Percentiles rank a stretch among this genome's conserved stretches.
These are phyloP conservation scores for Pseudobourletiella spinata DNA, from an alignment of 1,140 invertebrate genomes.

Conservation along the genomic window DNA sequence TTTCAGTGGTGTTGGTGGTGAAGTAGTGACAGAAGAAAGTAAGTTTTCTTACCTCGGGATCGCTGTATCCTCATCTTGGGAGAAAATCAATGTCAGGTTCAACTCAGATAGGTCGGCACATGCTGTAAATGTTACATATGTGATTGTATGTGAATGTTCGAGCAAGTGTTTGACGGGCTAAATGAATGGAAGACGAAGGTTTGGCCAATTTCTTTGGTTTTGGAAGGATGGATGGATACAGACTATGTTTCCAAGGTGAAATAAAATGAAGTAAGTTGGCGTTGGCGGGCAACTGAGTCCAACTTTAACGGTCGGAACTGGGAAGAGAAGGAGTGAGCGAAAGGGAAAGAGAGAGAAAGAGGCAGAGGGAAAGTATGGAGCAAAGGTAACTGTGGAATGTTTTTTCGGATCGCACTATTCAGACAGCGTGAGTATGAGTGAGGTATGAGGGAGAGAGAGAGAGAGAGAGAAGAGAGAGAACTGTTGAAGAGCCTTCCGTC, in stretches of 20 bases:
- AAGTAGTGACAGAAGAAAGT: background rate
- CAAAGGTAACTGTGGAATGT: no score
- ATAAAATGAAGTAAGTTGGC: no score
- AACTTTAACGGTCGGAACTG: background rate
- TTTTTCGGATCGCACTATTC: no score
- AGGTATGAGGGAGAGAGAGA: no score
- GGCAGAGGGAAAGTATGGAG: no score
- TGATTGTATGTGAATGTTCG: no score
- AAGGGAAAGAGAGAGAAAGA: background rate
- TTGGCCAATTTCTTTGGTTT: background rate
- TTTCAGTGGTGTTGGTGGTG: background rate
- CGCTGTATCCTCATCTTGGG: slow-evolving; percentile 11
- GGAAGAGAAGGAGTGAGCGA: background rate
- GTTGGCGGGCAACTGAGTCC: background rate
- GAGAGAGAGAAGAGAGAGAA: no score
- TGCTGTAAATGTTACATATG: background rate
- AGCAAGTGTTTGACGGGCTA: background rate
- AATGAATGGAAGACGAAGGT: background rate
- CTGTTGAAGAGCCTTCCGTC: no score
- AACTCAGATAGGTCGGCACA: no score
- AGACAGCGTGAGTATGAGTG: no score
- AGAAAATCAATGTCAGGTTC: background rate
- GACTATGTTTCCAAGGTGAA: no score
- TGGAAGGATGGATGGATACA: background rate
- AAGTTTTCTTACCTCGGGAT: slow-evolving; percentile 1